phyloP scores from a whole-genome alignment of 2,113 vertebrate species.

The Scopus umbretta region DNA sequence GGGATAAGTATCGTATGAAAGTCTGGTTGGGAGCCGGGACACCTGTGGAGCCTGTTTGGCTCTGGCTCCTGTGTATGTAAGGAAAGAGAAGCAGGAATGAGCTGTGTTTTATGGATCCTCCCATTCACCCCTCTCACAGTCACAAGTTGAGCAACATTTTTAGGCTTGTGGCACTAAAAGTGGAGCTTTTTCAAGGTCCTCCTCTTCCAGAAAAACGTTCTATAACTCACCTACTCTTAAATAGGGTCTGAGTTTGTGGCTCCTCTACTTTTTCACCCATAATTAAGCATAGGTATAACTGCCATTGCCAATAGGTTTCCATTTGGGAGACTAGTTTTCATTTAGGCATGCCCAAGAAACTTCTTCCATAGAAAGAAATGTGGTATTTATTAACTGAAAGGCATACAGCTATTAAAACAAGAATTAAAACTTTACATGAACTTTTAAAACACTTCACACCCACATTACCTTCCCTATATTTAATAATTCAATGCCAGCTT shows the following conservation, averaged over 20 bases:
- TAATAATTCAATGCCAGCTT: not conserved
- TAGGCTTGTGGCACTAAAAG: not conserved
- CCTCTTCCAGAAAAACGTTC: not conserved
- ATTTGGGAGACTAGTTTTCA: not conserved
- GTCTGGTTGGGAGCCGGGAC: not conserved
- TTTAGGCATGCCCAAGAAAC: fast-evolving
- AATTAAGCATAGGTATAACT: not conserved
- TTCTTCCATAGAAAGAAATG: not conserved
- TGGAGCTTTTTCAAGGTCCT: not conserved
- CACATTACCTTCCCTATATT: not conserved
- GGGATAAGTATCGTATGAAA: not conserved
- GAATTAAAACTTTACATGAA: not conserved
- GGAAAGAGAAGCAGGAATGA: not conserved
- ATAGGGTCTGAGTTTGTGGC: not conserved
- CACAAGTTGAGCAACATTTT: not conserved
- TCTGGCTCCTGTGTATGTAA: not conserved
- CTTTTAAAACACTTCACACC: not conserved
- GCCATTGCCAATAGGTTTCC: not conserved
- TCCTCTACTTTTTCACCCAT: not conserved
- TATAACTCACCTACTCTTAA: not conserved
- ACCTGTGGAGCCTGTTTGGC: not conserved
- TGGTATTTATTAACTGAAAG: not conserved
- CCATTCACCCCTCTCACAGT: not conserved
- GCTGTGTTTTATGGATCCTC: not conserved
- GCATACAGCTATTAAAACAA: not conserved